Evolutionary conservation across 2,113 vertebrate genomes (phyloP).

Genomic region (Dasyprocta punctata): DNA sequence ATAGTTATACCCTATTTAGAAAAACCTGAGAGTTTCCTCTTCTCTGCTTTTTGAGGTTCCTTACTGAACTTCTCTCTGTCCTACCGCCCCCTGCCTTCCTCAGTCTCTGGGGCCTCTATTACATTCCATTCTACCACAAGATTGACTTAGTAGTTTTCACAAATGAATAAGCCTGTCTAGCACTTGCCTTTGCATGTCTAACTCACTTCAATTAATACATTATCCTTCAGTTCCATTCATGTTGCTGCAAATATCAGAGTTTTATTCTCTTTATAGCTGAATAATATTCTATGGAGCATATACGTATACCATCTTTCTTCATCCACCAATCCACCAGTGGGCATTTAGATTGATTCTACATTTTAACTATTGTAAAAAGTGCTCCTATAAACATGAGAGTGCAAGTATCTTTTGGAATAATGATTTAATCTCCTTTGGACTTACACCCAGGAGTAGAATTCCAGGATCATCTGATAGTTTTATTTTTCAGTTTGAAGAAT

Average conservation of each 20-base stretch:
- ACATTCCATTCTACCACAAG: background rate
- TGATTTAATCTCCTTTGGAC: no score
- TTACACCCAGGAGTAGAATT: background rate
- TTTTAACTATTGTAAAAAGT: background rate
- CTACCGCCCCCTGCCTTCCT: background rate
- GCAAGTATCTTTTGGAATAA: no score
- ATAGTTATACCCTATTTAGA: background rate
- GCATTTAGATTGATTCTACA: background rate
- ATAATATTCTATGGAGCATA: background rate
- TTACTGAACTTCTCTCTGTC: background rate
- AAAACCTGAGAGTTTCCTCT: background rate
- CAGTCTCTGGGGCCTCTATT: background rate
- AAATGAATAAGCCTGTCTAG: background rate
- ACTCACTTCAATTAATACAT: background rate
- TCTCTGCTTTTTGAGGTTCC: background rate
- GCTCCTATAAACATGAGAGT: background rate
- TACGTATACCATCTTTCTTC: background rate
- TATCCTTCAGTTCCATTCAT: background rate
- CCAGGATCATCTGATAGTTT: no score
- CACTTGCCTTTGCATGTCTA: background rate
- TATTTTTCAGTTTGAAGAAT: background rate
- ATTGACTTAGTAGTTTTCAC: background rate
- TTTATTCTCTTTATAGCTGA: background rate
- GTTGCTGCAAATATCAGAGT: background rate
- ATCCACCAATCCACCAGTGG: background rate